Percentiles rank a stretch among this genome's conserved stretches.
phyloP scores from a whole-genome alignment of 2,888 invertebrate genomes.

The Mesochorus sp. region DNA sequence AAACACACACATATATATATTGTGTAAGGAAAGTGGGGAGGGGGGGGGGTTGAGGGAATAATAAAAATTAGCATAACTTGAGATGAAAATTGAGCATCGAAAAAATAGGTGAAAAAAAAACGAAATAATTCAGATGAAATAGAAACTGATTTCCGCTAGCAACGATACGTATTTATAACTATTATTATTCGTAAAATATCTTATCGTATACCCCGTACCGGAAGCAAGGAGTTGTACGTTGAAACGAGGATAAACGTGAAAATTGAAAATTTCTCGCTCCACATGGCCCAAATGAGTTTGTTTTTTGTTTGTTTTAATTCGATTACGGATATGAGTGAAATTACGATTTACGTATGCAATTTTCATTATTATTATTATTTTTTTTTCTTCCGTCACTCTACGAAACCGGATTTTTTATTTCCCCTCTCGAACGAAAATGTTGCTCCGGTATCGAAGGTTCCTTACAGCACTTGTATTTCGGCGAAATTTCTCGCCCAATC shows the following conservation, averaged over 20 bases:
- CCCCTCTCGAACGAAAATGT: constrained; percentile 3
- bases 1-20: too few relatives aligned
- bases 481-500: constrained; percentile 33
- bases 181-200: background rate
- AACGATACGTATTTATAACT: background rate
- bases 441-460: constrained; percentile 5
- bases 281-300: constrained; percentile 47
- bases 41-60: too few relatives aligned
- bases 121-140: too few relatives aligned
- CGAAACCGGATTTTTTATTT: constrained; percentile 5
- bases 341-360: constrained; percentile 35
- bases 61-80: too few relatives aligned
- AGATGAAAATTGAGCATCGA: background rate
- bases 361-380: background rate
- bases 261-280: constrained; percentile 37
- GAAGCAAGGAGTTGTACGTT: background rate
- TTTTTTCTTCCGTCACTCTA: background rate
- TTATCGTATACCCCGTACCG: background rate
- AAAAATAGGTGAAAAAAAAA: too few relatives aligned
- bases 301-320: constrained; percentile 52
- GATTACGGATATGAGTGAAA: constrained; percentile 57
- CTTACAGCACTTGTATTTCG: constrained; percentile 25
- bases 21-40: too few relatives aligned
- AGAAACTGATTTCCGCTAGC: background rate
- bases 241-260: constrained; percentile 52